Evolutionary conservation across 2,113 vertebrate genomes (phyloP), one percentile per base, ranked within the genome.

Genomic region (Actenoides hombroni): DNA sequence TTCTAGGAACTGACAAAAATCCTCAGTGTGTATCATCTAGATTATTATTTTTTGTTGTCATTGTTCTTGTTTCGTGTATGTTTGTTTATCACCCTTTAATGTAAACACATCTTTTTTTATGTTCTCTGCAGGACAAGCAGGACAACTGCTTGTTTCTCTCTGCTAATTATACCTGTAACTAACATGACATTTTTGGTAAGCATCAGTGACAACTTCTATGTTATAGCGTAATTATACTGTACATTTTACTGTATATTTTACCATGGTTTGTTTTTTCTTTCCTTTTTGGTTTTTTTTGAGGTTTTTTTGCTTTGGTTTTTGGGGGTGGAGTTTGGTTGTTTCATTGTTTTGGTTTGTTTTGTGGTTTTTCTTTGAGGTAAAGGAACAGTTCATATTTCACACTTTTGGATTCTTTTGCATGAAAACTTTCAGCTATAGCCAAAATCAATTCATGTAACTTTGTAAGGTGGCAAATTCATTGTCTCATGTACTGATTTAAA

Each of bases 41-140:
- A 6, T 16, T 24, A 20, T 10, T 48, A 23, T 23, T 23, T 48
- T 61, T 70, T 46, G 10, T 59, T 57, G 7, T 8, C 49, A 23
- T 37, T 61, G 3, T 31, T 68, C 6, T 60, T 63, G 18, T 60
- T 63, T 13, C 49, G 4, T 23, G 6, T 7, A 10, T 0, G 0
- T 61, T 61, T 49, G 3, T 31, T 81, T 59, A 63, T 15, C n/a
- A 54, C 2, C 2, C 10, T 63, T 70, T 31, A 56, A 24, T 19
- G 5, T 31, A 23, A 63, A n/a, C 33, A 0, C 1, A 28, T 59
- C 4, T 1, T 18, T 60, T 60, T 53, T 20, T 3, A 1, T 61
- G 7, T 16, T 77, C 10, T 84, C 28, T 14, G 3, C 33, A 84
- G 26, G 20, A 63, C 28, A 57, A 44, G 37, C 24, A 37, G 51